phyloP scores from a whole-genome alignment of 2,888 invertebrate species.

The Thera obeliscata region DNA sequence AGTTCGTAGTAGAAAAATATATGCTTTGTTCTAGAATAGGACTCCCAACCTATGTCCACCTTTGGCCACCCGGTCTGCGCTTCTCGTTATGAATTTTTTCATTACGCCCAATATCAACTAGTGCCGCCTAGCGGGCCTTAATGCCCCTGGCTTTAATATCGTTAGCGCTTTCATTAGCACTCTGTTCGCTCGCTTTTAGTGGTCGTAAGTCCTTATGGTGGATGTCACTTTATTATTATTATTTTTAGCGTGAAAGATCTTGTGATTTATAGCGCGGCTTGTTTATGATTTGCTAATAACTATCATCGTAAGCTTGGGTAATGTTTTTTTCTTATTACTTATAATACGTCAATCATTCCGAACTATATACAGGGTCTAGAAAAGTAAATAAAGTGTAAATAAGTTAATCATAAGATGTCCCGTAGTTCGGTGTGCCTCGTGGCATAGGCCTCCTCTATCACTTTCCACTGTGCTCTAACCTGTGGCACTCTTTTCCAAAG shows the following conservation, averaged over 20 bases:
- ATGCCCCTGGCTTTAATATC: conserved; percentile 56
- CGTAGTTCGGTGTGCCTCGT: too few species aligned
- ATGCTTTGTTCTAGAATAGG: neutral
- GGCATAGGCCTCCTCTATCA: too few species aligned
- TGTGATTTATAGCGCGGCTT: conserved; percentile 36
- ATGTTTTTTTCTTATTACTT: neutral
- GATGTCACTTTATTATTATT: conserved; percentile 61
- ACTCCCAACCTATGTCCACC: neutral
- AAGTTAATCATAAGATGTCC: too few species aligned
- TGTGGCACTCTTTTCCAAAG: too few species aligned
- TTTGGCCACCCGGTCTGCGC: neutral
- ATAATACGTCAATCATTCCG: too few species aligned
- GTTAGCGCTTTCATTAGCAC: conserved; percentile 70
- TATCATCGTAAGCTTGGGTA: conserved; percentile 12
- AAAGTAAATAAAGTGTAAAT: too few species aligned
- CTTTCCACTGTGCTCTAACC: too few species aligned
- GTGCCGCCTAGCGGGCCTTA: conserved; percentile 46
- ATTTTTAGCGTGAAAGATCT: conserved; percentile 45
- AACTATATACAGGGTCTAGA: too few species aligned
- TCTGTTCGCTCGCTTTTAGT: conserved; percentile 59
- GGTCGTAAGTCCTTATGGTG: conserved; percentile 62
- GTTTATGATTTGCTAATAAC: conserved; percentile 20
- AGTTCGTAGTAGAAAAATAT: too few species aligned
- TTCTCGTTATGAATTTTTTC: conserved; percentile 69
- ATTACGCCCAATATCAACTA: conserved; percentile 67